Conservation (phyloP, 2,888 invertebrate species). For the Macaria liturata region DNA sequence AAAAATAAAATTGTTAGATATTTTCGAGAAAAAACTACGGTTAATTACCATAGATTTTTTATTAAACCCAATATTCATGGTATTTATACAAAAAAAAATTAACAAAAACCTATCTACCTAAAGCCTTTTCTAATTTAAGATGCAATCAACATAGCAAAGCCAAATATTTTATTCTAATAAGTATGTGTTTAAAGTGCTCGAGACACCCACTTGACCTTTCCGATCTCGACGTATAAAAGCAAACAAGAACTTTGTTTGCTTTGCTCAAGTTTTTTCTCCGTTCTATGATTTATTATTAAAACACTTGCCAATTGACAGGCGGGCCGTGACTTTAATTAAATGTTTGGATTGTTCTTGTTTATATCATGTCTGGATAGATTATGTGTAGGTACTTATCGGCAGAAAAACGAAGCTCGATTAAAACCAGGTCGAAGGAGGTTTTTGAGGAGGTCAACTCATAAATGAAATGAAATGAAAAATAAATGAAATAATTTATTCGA, state of each 20-base stretch:
- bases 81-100: too few species aligned
- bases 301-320: slow-evolving; percentile 5
- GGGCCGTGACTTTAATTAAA: slow-evolving; percentile 11
- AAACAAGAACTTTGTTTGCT: slow-evolving; percentile 23
- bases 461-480: too few species aligned
- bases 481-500: too few species aligned
- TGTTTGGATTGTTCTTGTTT: background rate
- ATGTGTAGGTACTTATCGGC: too few species aligned
- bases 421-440: too few species aligned
- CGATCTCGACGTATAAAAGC: slow-evolving; percentile 21
- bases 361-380: background rate
- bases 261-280: slow-evolving; percentile 16
- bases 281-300: slow-evolving; percentile 7
- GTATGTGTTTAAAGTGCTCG: background rate
- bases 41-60: too few species aligned
- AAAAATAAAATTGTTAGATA: too few species aligned
- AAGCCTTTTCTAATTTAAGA: slow-evolving; percentile 1
- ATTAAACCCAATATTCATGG: too few species aligned
- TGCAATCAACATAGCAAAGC: slow-evolving; percentile 4
- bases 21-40: too few species aligned
- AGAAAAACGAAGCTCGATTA: background rate
- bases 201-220: slow-evolving; percentile 22
- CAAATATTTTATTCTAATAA: slow-evolving; percentile 1
- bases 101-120: background rate
- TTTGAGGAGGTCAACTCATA: too few species aligned